Percentiles rank a stretch among this genome's conserved stretches.
phyloP scores from a whole-genome alignment of 2,113 vertebrate genomes.

The Tylochromis polylepis region DNA sequence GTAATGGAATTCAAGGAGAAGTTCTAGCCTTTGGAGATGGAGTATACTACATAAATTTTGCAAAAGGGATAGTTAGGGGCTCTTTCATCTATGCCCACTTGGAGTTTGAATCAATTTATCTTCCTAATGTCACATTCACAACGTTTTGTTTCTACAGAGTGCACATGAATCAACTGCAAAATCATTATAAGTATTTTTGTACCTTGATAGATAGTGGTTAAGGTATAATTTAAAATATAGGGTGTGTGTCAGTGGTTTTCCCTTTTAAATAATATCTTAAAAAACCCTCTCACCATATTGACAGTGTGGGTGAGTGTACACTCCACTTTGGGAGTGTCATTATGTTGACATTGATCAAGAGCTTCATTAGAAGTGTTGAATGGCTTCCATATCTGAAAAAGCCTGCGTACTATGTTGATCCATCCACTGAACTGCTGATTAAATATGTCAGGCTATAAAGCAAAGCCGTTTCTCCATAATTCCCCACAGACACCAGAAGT shows the following conservation, averaged over 20 bases:
- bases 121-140: constrained; percentile 14
- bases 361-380: constrained; percentile 55
- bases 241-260: not conserved
- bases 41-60: not conserved
- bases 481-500: not conserved
- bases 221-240: not conserved
- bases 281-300: not conserved
- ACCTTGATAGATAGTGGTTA: not conserved
- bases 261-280: not conserved
- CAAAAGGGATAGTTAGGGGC: not conserved
- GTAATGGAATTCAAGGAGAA: not conserved
- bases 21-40: not conserved
- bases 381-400: constrained; percentile 36
- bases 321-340: constrained; percentile 39
- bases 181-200: not conserved
- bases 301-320: constrained; percentile 15
- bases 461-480: not conserved
- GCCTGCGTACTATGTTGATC: constrained; percentile 24
- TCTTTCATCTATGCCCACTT: not conserved
- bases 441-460: constrained; percentile 19
- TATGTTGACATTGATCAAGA: constrained; percentile 58
- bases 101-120: constrained; percentile 8
- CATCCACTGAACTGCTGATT: constrained; percentile 30
- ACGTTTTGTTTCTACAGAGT: not conserved
- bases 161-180: not conserved